Evolutionary conservation across 2,888 invertebrate genomes (phyloP), one percentile per base, ranked within the genome.

Genomic region (Pteria penguin): DNA sequence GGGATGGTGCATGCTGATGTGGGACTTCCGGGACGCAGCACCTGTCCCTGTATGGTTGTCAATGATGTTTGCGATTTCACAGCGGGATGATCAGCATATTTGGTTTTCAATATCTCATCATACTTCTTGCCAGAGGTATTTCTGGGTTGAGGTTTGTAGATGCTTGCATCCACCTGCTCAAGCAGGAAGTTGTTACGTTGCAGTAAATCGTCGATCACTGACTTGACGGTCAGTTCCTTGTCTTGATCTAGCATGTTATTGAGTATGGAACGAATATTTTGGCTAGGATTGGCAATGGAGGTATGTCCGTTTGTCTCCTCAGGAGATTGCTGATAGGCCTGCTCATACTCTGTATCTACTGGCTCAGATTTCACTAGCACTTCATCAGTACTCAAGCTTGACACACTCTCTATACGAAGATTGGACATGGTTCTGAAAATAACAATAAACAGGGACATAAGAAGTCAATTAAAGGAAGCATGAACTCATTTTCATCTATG

Each of bases 181-280:
- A 88, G 78, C 5, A 86, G 32, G 11, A 79, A 70, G 55, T 85
- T 83, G 77, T 86, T 87, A 71, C 84, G 83, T 66, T 82, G 76
- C 11, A 87, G 72, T n/a, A 87, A 62, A 60, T 81, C 77, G 31
- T 87, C 86, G 5, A 86, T 82, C 1, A 86, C 84, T 62, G 69
- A 82, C 27, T 77, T 82, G 4, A 84, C 72, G 14, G 73, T 80
- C 29, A 78, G 62, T 33, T 79, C 80, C 45, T 78, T 63, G 8
- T 70, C 52, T 5, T 73, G 67, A 24, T 69, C 60, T 3, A 73
- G 54, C 33, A 73, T 73, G 54, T 72, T 72, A 36, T 60, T 72
- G 2, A 77, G 55, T n/a, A 73, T 69, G 14, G 45, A 60, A 22
- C 63, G 54, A n/a, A 73, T 58, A 26, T 62, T 69, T 29, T 77